Base-by-base conservation (phyloP, 1,140 invertebrate species). In the Notospermus geniculatus region DNA sequence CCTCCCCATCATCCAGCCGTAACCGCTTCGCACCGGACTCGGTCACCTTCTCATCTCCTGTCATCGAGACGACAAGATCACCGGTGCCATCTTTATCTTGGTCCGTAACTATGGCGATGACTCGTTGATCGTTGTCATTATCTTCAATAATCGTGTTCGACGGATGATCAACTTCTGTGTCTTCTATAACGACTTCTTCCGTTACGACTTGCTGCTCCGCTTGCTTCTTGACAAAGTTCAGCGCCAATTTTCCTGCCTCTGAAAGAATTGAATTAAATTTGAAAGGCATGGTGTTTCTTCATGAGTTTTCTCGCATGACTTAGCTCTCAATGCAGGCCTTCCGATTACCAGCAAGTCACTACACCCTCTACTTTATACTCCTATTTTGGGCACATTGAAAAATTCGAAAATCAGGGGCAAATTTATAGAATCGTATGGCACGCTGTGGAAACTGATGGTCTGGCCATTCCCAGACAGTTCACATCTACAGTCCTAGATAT, bases 221-320 rank as follows among this genome's bases (percentile, higher is more conserved):
- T 46, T 50, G 19, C 46, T 75, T 71, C 43, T 71, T 69, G 32
- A 72, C 70, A 27, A 74, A 80, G 70, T 90, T 89, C 63, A 91
- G 75, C 4, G 89, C 86, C 68, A 90, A 82, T 72, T 90, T 90
- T 19, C 90, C 90, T 56, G 88, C 89, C 75, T 91, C 82, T 76
- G 68, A 64, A 54, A 54, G 19, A 62, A 29, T 54, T 36, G 53
- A 29, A 66, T 27, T 23, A 17, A 58, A 63, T 50, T n/a, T n/a
- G n/a, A n/a, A n/a, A 60, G 9, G 23, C 25, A 59, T 39, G 46
- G 9, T 27, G 25, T 11, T 13, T 15, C 15, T 17, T 29, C 17
- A 29, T 13, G n/a, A n/a, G n/a, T n/a, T n/a, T n/a, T n/a, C n/a
- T n/a, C n/a, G n/a, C n/a, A n/a, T n/a, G n/a, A n/a, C 54, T 29